Base-by-base conservation (phyloP, 2,797 vertebrate genomes). In the Lagothrix lagotricha region DNA sequence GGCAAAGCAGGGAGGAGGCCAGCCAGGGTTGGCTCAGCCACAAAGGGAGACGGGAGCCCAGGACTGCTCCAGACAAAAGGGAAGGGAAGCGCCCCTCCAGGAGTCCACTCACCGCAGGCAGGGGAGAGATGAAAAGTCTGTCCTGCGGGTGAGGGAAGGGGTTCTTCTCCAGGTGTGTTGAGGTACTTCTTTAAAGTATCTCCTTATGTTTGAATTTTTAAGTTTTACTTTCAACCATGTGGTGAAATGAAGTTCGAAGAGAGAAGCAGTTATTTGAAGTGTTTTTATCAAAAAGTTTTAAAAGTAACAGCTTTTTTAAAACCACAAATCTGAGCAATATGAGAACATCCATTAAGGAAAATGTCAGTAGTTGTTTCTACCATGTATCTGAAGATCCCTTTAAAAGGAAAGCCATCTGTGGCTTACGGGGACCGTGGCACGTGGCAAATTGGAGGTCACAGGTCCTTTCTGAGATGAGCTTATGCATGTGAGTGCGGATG, bases 121-220 rank as follows among this genome's bases (percentile, higher is more conserved):
- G 7, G 1, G 57, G 44, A 19, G 19, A 1, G 12, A 41, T 0
- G 0, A 3, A 2, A 1, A 14, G 58, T 10, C 84, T 0, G 1
- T 57, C 17, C 39, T 41, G 28, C 1, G 0, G 19, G 19, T 3
- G 13, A n/a, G 26, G 24, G 15, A 90, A 7, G 14, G n/a, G 52
- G 46, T 39, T 57, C 86, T 19, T 50, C 48, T 50, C 46, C 36
- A 24, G 0, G 6, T 14, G 30, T 70, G 73, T 61, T 15, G 58
- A 75, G 13, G n/a, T 7, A 2, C 54, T 46, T 72, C 70, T 90
- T 67, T 79, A 50, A 95, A 80, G 85, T 4, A 1, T 70, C 58
- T 91, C 77, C n/a, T 87, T 90, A 52, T 33, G 39, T 96, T 58
- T 84, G 70, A 36, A 36, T 87, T 52, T 88, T 93, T 46, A n/a